Base-by-base conservation (phyloP, 2,888 invertebrate genomes). In the Pristionchus japonicus region DNA sequence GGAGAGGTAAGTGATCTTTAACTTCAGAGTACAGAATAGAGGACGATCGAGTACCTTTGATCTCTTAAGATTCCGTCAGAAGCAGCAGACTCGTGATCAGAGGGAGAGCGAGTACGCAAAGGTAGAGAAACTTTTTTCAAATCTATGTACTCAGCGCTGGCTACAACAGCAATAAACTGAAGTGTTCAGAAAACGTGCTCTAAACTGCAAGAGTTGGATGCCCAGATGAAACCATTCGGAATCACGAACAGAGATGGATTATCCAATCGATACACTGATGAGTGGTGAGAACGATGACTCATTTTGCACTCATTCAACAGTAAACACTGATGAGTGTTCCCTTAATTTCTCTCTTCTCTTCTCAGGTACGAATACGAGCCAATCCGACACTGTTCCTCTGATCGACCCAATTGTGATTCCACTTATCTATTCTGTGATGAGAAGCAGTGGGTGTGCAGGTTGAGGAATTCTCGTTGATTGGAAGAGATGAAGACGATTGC, bases 221-320 rank as follows among this genome's bases (percentile, higher is more conserved):
- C 90, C 9, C 93, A 92, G 87, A 94, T 94, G 94, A 93, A 93
- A 89, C 94, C 94, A 11, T 94, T 94, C 90, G 91, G 90, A 23
- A 89, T 94, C 34, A 91, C 90, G 84, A 94, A 94, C 89, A 90
- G 91, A 31, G 94, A 94, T 87, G 94, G 94, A 31, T 88, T 94
- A 0, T 92, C 93, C 37, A 94, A 94, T 89, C 92, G 92, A 88
- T 94, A 94, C 89, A 93, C 93, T 6, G 93, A 92, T 89, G 90
- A 91, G 77, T 92, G 92, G 92, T 90, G 34, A 31, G 88, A 11
- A n/a, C 20, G 31, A 64, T n/a, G n/a, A n/a, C 27, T 64, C 31
- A 11, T 20, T 64, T 31, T 7, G 9, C 9, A 27, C 9, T 31
- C 1, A 31, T 40, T 34, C n/a, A 61, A n/a, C 49, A 31, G 49